Conservation (phyloP, 2,888 invertebrate genomes). For the Ochropleura plecta region DNA sequence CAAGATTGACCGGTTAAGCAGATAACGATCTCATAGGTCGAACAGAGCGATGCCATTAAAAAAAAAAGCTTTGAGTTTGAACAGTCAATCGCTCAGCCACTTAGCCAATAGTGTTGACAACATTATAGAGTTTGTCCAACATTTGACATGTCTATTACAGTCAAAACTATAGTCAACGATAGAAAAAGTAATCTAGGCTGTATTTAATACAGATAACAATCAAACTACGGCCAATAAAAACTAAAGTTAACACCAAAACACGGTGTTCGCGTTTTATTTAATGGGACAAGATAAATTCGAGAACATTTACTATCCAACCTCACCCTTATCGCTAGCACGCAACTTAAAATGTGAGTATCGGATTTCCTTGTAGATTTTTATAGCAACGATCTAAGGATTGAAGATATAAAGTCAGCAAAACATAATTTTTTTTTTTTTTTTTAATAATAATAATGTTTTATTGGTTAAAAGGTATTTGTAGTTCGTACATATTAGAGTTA, state of each 20-base stretch:
- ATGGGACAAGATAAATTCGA: constrained; percentile 35
- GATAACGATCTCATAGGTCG: no score
- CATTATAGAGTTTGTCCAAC: no score
- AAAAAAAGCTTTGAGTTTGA: no score
- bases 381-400: background rate
- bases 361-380: constrained; percentile 26
- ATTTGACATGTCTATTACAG: background rate
- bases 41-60: no score
- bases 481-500: no score
- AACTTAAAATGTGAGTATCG: constrained; percentile 36
- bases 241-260: constrained; percentile 34
- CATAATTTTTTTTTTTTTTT: no score
- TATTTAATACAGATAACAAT: constrained; percentile 42
- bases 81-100: no score
- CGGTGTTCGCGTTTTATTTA: constrained; percentile 32
- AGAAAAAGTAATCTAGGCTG: background rate
- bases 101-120: no score
- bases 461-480: no score
- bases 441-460: no score
- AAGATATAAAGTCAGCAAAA: background rate
- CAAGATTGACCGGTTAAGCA: no score
- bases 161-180: background rate
- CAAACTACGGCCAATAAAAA: constrained; percentile 24
- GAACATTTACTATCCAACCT: constrained; percentile 14
- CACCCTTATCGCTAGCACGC: constrained; percentile 40